Conservation (phyloP, 2,113 vertebrate species). For the Bungarus multicinctus region DNA sequence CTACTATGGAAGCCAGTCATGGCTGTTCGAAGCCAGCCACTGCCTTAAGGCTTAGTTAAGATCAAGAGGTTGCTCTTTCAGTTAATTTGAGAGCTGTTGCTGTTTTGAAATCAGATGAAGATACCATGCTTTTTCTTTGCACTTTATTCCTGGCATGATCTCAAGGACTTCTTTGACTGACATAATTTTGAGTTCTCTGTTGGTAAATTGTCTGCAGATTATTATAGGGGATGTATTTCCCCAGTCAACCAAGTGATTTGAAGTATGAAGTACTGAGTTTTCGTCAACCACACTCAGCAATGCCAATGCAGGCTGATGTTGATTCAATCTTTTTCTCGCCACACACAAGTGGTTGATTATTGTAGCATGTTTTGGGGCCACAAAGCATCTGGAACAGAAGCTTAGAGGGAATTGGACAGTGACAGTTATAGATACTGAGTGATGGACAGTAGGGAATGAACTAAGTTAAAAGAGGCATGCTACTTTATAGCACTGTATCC, state of each 20-base stretch:
- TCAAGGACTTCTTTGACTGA: not conserved
- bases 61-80: not conserved
- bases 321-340: not conserved
- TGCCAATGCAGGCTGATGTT: not conserved
- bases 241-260: not conserved
- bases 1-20: not conserved
- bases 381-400: not conserved
- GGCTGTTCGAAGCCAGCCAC: not conserved
- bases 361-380: not conserved
- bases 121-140: not conserved
- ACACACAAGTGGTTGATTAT: not conserved
- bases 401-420: not conserved
- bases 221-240: not conserved
- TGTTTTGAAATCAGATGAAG: not conserved
- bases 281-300: not conserved
- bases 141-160: not conserved
- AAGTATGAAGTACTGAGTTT: not conserved
- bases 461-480: not conserved
- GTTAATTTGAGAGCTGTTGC: not conserved
- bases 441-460: not conserved
- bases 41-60: not conserved
- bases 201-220: not conserved
- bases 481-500: not conserved
- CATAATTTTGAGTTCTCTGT: not conserved
- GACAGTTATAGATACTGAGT: not conserved